These are phyloP conservation scores for Squalus acanthias DNA, from an alignment of 2,797 vertebrate species.

Conservation along the genomic window DNA sequence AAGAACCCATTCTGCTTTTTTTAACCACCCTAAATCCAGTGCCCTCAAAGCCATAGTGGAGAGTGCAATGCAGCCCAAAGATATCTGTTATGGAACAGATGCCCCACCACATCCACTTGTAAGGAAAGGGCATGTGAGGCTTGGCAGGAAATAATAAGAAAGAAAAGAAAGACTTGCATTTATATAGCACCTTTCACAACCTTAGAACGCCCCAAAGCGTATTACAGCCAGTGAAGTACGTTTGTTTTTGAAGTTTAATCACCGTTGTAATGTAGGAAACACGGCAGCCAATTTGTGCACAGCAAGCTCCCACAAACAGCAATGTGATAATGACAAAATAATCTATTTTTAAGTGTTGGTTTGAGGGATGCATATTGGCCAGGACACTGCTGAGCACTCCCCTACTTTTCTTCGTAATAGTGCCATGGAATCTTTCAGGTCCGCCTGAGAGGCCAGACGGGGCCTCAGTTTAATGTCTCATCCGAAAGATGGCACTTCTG, in stretches of 20 bases:
- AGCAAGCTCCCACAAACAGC: too few relatives aligned
- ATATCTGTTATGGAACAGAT: not conserved
- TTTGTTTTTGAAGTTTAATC: too few relatives aligned
- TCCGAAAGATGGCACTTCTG: not conserved
- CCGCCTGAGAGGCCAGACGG: not conserved
- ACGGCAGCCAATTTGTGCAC: too few relatives aligned
- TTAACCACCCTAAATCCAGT: too few relatives aligned
- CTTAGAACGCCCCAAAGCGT: not conserved
- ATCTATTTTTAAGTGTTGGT: not conserved
- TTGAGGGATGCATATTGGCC: not conserved
- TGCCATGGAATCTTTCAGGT: too few relatives aligned
- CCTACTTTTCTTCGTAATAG: not conserved
- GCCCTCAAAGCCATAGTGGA: not conserved
- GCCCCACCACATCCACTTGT: not conserved
- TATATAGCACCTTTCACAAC: not conserved
- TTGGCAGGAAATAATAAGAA: not conserved
- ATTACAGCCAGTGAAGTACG: not conserved
- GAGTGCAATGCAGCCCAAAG: not conserved
- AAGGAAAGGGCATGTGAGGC: not conserved
- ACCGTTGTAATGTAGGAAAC: not conserved
- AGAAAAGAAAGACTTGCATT: not conserved
- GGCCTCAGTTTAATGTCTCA: not conserved
- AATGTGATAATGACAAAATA: too few relatives aligned
- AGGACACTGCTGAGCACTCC: not conserved
- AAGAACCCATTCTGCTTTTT: too few relatives aligned